Conservation (phyloP, 2,113 vertebrate genomes). For the Myxocyprinus asiaticus region DNA sequence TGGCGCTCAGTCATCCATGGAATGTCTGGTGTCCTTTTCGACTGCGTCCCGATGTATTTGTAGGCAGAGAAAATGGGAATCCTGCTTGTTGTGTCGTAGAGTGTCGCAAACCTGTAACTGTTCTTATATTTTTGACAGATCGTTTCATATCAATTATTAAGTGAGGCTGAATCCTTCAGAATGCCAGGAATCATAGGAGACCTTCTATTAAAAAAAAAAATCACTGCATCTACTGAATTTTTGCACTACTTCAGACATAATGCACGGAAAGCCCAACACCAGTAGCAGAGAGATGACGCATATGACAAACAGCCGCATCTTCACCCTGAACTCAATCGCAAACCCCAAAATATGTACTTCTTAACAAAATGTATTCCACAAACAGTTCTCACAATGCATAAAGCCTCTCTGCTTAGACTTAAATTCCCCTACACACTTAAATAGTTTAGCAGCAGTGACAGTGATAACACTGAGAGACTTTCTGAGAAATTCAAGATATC, state of each 20-base stretch:
- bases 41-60: not conserved
- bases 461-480: too few relatives aligned
- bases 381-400: not conserved
- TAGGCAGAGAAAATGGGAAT: not conserved
- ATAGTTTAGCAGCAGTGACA: too few relatives aligned
- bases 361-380: not conserved
- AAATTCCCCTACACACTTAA: not conserved
- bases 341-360: not conserved
- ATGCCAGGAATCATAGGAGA: not conserved
- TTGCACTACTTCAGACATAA: not conserved
- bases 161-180: not conserved
- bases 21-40: not conserved
- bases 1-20: not conserved
- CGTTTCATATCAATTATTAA: not conserved
- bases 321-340: not conserved
- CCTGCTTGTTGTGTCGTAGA: not conserved
- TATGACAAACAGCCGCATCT: not conserved
- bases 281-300: not conserved
- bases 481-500: too few relatives aligned
- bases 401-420: not conserved
- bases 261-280: not conserved
- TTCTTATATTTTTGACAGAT: not conserved
- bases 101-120: not conserved
- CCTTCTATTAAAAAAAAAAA: not conserved
- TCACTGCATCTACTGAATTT: not conserved